phyloP scores from a whole-genome alignment of 1,140 invertebrate species.

The Zaprionus vittiger region DNA sequence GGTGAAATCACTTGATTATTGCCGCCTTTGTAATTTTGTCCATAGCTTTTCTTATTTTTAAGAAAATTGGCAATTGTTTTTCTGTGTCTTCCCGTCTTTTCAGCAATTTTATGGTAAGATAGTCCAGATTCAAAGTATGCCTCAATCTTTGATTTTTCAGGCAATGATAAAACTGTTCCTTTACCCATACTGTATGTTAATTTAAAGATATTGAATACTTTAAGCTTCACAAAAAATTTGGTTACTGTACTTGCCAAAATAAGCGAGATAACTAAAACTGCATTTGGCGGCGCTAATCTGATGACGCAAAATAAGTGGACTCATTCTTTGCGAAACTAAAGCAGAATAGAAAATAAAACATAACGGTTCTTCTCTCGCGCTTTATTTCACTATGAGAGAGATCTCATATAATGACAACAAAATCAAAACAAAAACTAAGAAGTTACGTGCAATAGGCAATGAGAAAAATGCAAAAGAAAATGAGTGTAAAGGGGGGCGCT shows the following conservation, averaged over 20 bases:
- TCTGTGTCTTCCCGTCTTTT: conserved; percentile 19
- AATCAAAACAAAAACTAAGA: neutral
- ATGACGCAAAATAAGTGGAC: neutral
- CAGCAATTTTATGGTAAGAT: conserved; percentile 29
- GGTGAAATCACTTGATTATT: neutral
- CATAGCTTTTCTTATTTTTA: conserved; percentile 29
- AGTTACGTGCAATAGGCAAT: too few species aligned
- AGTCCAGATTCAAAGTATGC: neutral
- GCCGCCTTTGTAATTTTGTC: neutral
- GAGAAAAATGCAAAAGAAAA: too few species aligned
- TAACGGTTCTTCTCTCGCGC: too few species aligned
- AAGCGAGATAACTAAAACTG: neutral
- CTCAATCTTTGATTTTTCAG: too few species aligned
- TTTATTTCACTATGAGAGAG: too few species aligned
- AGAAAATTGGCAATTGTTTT: conserved; percentile 29
- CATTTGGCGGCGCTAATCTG: neutral
- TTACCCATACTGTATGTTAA: conserved; percentile 21
- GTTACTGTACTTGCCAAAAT: conserved; percentile 20
- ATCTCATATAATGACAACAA: too few species aligned
- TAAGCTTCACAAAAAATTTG: neutral
- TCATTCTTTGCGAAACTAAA: too few species aligned
- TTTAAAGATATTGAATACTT: conserved; percentile 19
- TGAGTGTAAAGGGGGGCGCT: too few species aligned
- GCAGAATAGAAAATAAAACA: too few species aligned
- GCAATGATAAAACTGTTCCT: conserved; percentile 23